phyloP scores from a whole-genome alignment of 2,113 vertebrate genomes.

The Addax nasomaculatus region DNA sequence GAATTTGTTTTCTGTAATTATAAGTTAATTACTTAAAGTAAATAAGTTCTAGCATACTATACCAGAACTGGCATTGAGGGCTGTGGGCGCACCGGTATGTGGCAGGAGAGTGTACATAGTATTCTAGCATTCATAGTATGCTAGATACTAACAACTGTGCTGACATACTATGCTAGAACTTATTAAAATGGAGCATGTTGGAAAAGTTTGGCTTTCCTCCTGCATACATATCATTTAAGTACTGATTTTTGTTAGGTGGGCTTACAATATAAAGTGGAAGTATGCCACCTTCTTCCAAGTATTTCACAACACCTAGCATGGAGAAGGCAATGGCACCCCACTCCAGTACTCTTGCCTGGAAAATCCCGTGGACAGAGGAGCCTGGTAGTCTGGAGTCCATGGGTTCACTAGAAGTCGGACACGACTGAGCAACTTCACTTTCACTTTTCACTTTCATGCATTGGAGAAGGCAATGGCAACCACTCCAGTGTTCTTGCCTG shows the following conservation, averaged over 20 bases:
- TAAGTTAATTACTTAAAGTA: not conserved
- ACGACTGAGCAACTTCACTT: too few species aligned
- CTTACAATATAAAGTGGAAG: not conserved
- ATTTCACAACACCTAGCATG: not conserved
- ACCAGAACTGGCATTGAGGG: not conserved
- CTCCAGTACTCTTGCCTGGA: too few species aligned
- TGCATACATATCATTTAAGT: not conserved
- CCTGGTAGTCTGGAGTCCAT: too few species aligned
- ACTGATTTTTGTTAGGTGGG: not conserved
- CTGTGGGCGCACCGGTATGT: rapidly evolving
- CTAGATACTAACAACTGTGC: not conserved
- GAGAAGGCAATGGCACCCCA: too few species aligned
- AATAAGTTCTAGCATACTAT: not conserved
- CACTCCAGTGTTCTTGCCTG: too few species aligned
- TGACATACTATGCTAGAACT: not conserved
- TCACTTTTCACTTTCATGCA: too few species aligned
- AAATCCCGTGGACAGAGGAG: too few species aligned
- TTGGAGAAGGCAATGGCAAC: too few species aligned
- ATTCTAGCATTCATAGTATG: not conserved
- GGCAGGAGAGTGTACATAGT: not conserved
- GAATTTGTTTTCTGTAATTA: not conserved
- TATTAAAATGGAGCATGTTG: not conserved
- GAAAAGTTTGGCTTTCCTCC: not conserved
- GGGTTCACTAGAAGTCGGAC: too few species aligned
- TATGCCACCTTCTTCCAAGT: not conserved